phyloP scores from a whole-genome alignment of 2,797 vertebrate species.

The Urosaurus nigricauda region DNA sequence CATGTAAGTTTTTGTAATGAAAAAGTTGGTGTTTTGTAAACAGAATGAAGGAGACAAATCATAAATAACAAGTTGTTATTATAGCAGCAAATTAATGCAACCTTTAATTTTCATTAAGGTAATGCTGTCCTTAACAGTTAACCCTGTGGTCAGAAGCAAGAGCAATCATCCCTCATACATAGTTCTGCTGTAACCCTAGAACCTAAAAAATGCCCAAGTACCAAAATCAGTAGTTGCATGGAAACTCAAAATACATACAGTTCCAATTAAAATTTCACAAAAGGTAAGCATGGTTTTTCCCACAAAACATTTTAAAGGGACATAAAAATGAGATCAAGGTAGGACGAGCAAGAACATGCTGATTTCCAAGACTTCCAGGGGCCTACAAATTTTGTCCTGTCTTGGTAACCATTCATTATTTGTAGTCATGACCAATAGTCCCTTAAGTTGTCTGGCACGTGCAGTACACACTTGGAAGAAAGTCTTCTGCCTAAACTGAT shows the following conservation, averaged over 20 bases:
- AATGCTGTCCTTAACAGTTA: neutral
- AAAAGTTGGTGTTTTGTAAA: conserved; percentile 47
- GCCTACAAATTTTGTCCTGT: neutral
- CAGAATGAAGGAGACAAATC: neutral
- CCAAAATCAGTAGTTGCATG: neutral
- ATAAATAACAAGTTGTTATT: neutral
- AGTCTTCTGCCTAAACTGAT: neutral
- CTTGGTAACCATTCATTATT: neutral
- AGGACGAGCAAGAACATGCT: neutral
- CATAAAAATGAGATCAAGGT: neutral
- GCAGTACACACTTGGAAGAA: neutral
- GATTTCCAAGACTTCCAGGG: neutral
- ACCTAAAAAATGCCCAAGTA: neutral
- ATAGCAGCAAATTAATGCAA: neutral
- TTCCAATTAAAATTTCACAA: neutral
- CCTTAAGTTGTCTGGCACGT: neutral
- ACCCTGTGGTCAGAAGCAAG: neutral
- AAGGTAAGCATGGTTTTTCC: neutral
- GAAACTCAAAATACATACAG: neutral
- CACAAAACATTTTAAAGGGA: neutral
- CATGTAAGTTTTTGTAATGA: conserved; percentile 22
- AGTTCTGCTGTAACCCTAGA: neutral
- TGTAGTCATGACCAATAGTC: neutral
- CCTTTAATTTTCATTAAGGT: conserved; percentile 11
- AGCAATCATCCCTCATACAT: neutral